Base-by-base conservation (phyloP, 2,113 vertebrate genomes). In the Chloebia gouldiae region DNA sequence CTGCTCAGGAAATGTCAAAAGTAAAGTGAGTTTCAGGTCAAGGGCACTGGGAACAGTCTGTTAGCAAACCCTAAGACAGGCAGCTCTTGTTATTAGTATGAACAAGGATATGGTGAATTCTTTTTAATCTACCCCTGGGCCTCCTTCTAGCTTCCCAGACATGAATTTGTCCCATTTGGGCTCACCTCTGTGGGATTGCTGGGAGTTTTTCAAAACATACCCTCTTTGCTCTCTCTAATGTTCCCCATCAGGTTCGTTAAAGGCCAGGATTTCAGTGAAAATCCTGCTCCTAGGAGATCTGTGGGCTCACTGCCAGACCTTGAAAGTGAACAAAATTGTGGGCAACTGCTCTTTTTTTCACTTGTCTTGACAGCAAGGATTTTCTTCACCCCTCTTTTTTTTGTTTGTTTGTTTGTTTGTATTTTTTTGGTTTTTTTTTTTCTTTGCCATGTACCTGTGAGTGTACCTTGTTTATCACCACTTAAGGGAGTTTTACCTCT, bases 1-100 rank as follows among this genome's bases (percentile, higher is more conserved):
- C 95, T 94, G 88, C 95, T 97, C 72, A 92, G 92, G 86, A 97
- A 97, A 96, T 96, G 95, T 95, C 90, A 95, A 90, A 95, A 96
- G 88, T 81, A 94, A 94, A 96, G 95, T 79, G 92, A 94, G 82
- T 90, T 95, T 97, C 92, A 94, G 95, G 93, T 96, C 92, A 92
- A 95, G 95, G 95, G 90, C 95, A 86, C 77, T 96, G 90, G 93
- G 95, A 97, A 91, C 93, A 88, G 72, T 93, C 61, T 92, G 85
- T 88, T 90, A 88, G 86, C 88, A 96, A 93, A 86, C 92, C 88
- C 88, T 93, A 81, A 93, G 87, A 93, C 70, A 90, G 84, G 84
- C 84, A 93, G 82, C 93, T 93, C 82, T 71, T 80, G 71, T 92
- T 92, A 94, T 96, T 96, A 92, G 79, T 96, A 78, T 95, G 93